phyloP scores from a whole-genome alignment of 1,140 invertebrate species.

The Drosophila chauvacae region DNA sequence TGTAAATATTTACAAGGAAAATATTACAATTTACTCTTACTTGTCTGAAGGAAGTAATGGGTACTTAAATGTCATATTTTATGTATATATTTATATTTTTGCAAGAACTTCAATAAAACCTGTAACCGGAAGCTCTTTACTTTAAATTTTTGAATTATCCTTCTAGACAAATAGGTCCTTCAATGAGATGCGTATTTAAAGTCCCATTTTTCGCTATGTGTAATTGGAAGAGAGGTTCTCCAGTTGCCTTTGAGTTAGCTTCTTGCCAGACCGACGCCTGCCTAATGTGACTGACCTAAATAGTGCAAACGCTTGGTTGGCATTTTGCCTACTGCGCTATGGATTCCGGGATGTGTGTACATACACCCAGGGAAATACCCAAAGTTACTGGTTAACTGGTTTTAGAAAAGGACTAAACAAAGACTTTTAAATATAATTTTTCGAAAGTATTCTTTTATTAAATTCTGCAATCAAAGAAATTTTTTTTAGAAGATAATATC shows the following conservation, averaged over 20 bases:
- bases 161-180: not conserved
- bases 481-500: not conserved
- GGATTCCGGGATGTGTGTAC: slow-evolving; percentile 27
- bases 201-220: not conserved
- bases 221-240: slow-evolving; percentile 3
- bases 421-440: not conserved
- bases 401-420: not conserved
- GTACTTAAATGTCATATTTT: too few species aligned
- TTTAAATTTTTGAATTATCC: not conserved
- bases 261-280: slow-evolving; percentile 66
- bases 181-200: not conserved
- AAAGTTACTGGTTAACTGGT: not conserved
- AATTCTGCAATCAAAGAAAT: not conserved
- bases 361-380: slow-evolving; percentile 6
- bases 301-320: slow-evolving; percentile 68
- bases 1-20: not conserved
- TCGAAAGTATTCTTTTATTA: not conserved
- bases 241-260: slow-evolving; percentile 26
- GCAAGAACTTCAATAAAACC: too few species aligned
- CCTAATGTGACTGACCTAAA: slow-evolving; percentile 82
- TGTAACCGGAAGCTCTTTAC: too few species aligned
- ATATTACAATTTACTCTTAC: not conserved
- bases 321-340: slow-evolving; percentile 46
- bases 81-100: too few species aligned
- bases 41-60: too few species aligned